A percentile compares a stretch with the other conserved stretches of the same genome.
Conservation (phyloP, 2,797 vertebrate species). For the Rhincodon typus region DNA sequence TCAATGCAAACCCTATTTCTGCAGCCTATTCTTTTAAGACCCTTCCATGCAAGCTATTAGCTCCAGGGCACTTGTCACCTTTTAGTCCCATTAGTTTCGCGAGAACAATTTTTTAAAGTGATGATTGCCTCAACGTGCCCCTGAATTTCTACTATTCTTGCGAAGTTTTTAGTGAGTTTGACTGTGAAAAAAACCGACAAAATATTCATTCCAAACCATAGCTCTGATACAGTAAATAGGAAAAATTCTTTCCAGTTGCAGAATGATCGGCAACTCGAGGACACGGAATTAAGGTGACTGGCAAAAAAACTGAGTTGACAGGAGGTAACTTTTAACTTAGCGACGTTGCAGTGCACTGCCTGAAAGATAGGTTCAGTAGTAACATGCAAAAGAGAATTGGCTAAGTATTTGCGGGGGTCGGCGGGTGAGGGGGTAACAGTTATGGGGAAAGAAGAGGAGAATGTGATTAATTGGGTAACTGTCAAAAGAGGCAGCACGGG, state of each 20-base stretch:
- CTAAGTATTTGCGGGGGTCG: background rate
- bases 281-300: background rate
- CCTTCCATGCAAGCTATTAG: background rate
- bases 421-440: background rate
- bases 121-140: too few relatives aligned
- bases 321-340: background rate
- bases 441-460: background rate
- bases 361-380: background rate
- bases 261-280: background rate
- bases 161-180: background rate
- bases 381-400: background rate
- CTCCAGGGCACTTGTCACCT: background rate
- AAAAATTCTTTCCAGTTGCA: background rate
- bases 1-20: background rate
- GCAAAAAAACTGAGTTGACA: background rate
- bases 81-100: background rate
- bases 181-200: background rate
- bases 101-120: background rate
- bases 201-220: background rate
- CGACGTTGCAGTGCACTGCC: background rate
- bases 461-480: background rate
- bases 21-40: background rate
- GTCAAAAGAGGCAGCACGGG: background rate
- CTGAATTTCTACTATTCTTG: background rate
- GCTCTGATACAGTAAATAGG: background rate